Evolutionary conservation across 1,140 invertebrate genomes (phyloP), one percentile per base, ranked within the genome.

Genomic region (Potamilus streckersoni): DNA sequence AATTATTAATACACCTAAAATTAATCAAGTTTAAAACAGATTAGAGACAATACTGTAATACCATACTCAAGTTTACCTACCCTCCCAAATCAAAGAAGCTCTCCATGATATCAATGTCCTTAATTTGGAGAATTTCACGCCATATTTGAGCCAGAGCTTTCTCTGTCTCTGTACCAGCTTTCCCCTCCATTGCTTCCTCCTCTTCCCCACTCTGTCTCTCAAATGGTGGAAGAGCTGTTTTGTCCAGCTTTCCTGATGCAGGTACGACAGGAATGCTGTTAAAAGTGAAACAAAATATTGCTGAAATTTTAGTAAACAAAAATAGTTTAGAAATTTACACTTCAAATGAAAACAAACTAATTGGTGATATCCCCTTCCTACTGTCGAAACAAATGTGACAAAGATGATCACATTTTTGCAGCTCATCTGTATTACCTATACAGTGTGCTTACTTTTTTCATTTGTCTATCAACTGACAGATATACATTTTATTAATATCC

Each of bases 21-120:
- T 62, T 62, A n/a, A n/a, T 62, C 23, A n/a, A 19, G 5, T 23
- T 8, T 62, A n/a, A 19, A 11, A 23, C 0, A 19, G 23, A 62
- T 62, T n/a, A n/a, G 19, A 8, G 6, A 62, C 19, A 62, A 62
- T 62, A 23, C 65, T 20, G 57, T 19, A 38, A 69, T 56, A 17
- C 56, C n/a, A 56, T 13, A 15, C 56, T 56, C 19, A 67, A 67
- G 31, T 49, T 3, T 23, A 60, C 80, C 74, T 73, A 90, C 89
- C 90, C 90, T 81, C 90, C 90, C 15, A 90, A 73, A 80, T 91
- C 90, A 83, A 91, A 91, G 82, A 91, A 91, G 69, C 89, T 90
- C 76, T 91, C 90, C 62, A 90, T 87, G 62, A 90, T 87, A 78
- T 91, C 90, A n/a, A 90, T 74, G 38, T 87, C 85, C 59, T 84